phyloP scores from a whole-genome alignment of 2,797 vertebrate species.

The Xenopus petersii region DNA sequence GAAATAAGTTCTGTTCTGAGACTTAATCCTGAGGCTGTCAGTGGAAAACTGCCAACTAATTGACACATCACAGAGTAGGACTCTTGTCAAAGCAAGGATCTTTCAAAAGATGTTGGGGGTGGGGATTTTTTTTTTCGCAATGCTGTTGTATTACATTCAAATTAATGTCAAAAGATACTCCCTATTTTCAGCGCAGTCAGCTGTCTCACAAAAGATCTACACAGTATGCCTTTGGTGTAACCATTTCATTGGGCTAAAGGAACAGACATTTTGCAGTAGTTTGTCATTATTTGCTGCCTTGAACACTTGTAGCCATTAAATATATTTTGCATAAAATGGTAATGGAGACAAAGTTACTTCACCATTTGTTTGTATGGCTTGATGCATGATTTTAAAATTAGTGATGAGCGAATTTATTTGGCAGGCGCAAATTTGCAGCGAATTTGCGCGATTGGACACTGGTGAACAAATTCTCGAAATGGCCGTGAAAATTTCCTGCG shows the following conservation, averaged over 20 bases:
- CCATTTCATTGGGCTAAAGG: slow-evolving; percentile 27
- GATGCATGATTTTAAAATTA: no score
- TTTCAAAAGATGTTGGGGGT: slow-evolving; percentile 42
- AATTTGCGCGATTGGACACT: no score
- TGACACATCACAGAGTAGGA: slow-evolving; percentile 49
- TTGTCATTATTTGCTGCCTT: no score
- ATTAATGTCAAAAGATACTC: slow-evolving; percentile 48
- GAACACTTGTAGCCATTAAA: no score
- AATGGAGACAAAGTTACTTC: no score
- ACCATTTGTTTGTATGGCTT: no score
- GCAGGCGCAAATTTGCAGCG: no score
- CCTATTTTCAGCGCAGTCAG: slow-evolving; percentile 41
- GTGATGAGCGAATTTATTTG: no score
- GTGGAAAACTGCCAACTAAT: slow-evolving; percentile 50
- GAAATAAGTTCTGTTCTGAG: slow-evolving; percentile 49
- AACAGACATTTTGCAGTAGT: slow-evolving; percentile 34
- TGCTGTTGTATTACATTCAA: slow-evolving; percentile 47
- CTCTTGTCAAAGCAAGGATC: slow-evolving; percentile 49
- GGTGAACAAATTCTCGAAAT: no score
- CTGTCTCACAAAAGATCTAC: slow-evolving; percentile 38
- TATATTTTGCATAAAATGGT: no score
- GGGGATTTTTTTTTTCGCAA: slow-evolving; percentile 36
- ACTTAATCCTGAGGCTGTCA: slow-evolving; percentile 50
- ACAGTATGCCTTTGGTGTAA: slow-evolving; percentile 34
- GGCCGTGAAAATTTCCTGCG: no score